These are phyloP conservation scores for Ferdinandea cuprea DNA, from an alignment of 2,888 invertebrate species.

Conservation along the genomic window DNA sequence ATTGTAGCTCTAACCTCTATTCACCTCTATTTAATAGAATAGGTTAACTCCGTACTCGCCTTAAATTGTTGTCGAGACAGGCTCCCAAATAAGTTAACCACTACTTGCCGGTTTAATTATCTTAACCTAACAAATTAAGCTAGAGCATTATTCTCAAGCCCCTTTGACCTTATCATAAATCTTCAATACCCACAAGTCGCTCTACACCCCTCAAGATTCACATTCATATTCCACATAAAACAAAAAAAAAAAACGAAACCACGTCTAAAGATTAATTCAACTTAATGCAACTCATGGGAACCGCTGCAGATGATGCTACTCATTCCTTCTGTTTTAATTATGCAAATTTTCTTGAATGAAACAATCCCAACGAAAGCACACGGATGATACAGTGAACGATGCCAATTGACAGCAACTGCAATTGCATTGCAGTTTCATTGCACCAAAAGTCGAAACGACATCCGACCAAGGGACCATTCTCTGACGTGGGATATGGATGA, in stretches of 20 bases:
- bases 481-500: not conserved
- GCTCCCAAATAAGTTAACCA: too few species aligned
- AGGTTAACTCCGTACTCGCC: too few species aligned
- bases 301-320: constrained; percentile 50
- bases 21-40: too few species aligned
- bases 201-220: not conserved
- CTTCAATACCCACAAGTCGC: not conserved
- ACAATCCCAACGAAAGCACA: constrained; percentile 22
- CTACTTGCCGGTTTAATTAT: too few species aligned
- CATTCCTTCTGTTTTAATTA: constrained; percentile 51
- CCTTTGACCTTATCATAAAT: constrained; percentile 5
- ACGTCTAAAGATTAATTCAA: constrained; percentile 52
- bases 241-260: constrained; percentile 6
- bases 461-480: too few species aligned
- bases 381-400: constrained; percentile 10
- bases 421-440: constrained; percentile 65
- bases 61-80: too few species aligned
- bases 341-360: constrained; percentile 65
- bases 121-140: too few species aligned
- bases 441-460: constrained; percentile 47
- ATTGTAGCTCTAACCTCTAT: too few species aligned
- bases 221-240: not conserved
- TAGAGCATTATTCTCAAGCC: not conserved
- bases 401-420: constrained; percentile 65
- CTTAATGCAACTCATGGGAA: constrained; percentile 57